Conservation (phyloP, 2,888 invertebrate species). For the Brachyptera putata region DNA sequence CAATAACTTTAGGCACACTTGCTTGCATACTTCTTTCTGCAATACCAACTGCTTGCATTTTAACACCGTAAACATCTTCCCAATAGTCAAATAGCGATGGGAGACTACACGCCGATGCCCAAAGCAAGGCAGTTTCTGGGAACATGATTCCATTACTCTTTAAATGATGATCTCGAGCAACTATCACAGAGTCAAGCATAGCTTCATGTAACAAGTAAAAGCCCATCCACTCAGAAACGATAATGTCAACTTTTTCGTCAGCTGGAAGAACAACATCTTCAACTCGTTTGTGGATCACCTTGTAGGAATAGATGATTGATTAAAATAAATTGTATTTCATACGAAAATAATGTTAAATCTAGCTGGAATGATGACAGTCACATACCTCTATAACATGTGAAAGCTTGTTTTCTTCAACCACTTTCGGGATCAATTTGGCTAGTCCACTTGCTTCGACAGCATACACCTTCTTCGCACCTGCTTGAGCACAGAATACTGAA, state of each 20-base stretch:
- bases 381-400: conserved; percentile 60
- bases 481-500: conserved; percentile 83
- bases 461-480: conserved; percentile 84
- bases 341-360: too few relatives aligned
- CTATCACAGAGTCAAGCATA: conserved; percentile 87
- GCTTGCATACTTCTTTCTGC: conserved; percentile 59
- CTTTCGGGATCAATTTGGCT: conserved; percentile 58
- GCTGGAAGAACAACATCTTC: conserved; percentile 69
- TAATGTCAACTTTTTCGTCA: conserved; percentile 72
- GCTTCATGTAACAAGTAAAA: conserved; percentile 93
- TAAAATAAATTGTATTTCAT: not conserved
- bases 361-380: not conserved
- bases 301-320: conserved; percentile 35
- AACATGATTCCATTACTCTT: conserved; percentile 69
- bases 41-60: conserved; percentile 60
- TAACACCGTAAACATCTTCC: conserved; percentile 74
- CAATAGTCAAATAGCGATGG: conserved; percentile 69
- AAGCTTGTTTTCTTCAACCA: conserved; percentile 67
- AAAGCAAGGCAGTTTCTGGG: conserved; percentile 68
- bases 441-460: conserved; percentile 78
- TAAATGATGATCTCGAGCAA: conserved; percentile 76
- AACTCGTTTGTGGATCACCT: conserved; percentile 69
- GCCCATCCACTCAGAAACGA: conserved; percentile 98
- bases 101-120: conserved; percentile 56
- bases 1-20: conserved; percentile 62